These are phyloP conservation scores for Acanthiza pusilla DNA, from an alignment of 2,797 vertebrate species.

Conservation along the genomic window DNA sequence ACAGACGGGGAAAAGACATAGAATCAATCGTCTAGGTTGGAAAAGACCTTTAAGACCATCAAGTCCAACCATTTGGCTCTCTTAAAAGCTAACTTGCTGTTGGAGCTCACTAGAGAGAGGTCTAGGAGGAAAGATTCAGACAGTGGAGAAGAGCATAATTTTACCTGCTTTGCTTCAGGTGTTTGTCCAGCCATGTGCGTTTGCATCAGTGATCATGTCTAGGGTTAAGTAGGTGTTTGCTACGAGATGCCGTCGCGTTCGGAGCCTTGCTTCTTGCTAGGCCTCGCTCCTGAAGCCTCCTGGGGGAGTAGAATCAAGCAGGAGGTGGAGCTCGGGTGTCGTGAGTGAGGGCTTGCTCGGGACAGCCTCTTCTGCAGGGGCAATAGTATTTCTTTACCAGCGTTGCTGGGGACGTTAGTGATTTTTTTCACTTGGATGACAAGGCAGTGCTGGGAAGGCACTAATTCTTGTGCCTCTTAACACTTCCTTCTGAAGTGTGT, in stretches of 20 bases:
- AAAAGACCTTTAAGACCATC: neutral
- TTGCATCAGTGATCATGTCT: neutral
- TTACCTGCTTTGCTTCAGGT: neutral
- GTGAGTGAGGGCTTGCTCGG: no score
- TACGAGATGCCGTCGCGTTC: neutral
- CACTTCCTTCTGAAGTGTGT: neutral
- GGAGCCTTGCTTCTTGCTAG: neutral
- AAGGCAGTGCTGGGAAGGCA: neutral
- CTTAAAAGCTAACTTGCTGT: neutral
- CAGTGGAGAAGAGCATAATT: neutral
- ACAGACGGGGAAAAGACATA: neutral
- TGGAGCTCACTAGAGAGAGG: neutral
- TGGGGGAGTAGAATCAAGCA: neutral
- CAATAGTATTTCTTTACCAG: accelerated
- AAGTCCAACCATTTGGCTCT: neutral
- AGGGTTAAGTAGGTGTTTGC: neutral
- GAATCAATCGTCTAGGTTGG: neutral
- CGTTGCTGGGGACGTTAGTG: neutral
- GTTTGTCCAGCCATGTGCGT: neutral
- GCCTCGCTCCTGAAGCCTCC: neutral
- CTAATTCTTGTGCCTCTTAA: neutral
- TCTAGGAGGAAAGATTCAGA: neutral
- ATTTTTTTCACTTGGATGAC: neutral
- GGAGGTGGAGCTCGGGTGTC: neutral
- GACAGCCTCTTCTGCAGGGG: neutral